Base-by-base conservation (phyloP, 2,888 invertebrate species). In the Acheta domesticus region DNA sequence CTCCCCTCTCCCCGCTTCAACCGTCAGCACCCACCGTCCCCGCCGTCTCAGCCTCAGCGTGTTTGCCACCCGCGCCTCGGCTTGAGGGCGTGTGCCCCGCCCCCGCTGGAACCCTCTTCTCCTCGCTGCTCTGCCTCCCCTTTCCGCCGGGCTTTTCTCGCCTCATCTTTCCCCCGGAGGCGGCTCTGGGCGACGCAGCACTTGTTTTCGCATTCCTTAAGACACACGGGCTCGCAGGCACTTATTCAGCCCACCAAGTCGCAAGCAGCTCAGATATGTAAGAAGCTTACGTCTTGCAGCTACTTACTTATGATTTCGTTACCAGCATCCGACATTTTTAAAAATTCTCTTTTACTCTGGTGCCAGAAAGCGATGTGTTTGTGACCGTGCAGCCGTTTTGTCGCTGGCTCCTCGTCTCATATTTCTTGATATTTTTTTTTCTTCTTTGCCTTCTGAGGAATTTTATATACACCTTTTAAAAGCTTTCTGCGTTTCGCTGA, bases 241-340 rank as follows among this genome's bases (percentile, higher is more conserved):
- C 62, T 62, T 62, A 62, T 62, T 62, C 62, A 14, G 62, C 62
- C 62, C 62, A 62, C 62, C 62, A n/a, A 62, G 62, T 14, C 62
- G 62, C 62, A 14, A n/a, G 62, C 14, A n/a, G 62, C 62, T 62
- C 62, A 62, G n/a, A 62, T 62, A 62, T 62, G 62, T 62, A 62
- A 62, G 62, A n/a, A 62, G 62, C 62, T 62, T 62, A 62, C 14
- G 62, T 62, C 62, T 62, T 62, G 62, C 62, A 62, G 62, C 62
- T 62, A 62, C 62, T n/a, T 62, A 62, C 62, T 62, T 62, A 62
- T 62, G 62, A 62, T 62, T 62, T 62, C 62, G 62, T 62, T 62
- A 62, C 62, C 62, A 62, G 62, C 62, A 62, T 62, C 62, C 62
- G 62, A 62, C 62, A 62, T 62, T n/a, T 62, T 14, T 62, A 62